Conservation (phyloP, 2,888 invertebrate species). For the Mantis religiosa region DNA sequence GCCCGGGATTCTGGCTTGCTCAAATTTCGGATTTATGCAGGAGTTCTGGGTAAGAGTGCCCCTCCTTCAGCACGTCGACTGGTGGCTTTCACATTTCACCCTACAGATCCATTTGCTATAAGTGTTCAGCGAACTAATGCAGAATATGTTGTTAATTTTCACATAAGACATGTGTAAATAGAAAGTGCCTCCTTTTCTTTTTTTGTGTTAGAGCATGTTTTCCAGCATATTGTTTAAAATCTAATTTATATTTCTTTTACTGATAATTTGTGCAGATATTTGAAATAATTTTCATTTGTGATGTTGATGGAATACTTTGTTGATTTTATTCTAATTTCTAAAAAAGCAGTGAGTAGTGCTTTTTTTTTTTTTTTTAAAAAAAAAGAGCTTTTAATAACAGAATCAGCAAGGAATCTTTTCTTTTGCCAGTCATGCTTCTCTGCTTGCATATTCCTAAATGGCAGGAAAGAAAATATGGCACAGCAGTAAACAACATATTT, state of each 20-base stretch:
- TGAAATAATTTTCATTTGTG: background rate
- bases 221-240: background rate
- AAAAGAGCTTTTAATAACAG: background rate
- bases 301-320: background rate
- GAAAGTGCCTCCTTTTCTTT: background rate
- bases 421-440: background rate
- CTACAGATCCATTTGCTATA: slow-evolving; percentile 92
- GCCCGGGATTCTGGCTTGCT: slow-evolving; percentile 73
- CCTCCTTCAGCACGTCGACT: slow-evolving; percentile 69
- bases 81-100: slow-evolving; percentile 94
- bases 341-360: background rate
- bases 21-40: slow-evolving; percentile 73
- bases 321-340: background rate
- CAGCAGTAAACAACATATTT: background rate
- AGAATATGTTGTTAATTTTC: slow-evolving; percentile 93
- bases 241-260: background rate
- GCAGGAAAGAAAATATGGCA: background rate
- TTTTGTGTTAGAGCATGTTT: background rate
- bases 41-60: slow-evolving; percentile 58
- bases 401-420: background rate
- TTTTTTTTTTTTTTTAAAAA: too few relatives aligned
- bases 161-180: slow-evolving; percentile 63
- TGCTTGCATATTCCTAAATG: background rate
- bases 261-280: background rate
- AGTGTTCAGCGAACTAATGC: slow-evolving; percentile 90